Percentiles rank a stretch among this genome's conserved stretches.
Evolutionary conservation across 2,797 vertebrate genomes (phyloP).

Genomic region (Mormyrops boulengeri): DNA sequence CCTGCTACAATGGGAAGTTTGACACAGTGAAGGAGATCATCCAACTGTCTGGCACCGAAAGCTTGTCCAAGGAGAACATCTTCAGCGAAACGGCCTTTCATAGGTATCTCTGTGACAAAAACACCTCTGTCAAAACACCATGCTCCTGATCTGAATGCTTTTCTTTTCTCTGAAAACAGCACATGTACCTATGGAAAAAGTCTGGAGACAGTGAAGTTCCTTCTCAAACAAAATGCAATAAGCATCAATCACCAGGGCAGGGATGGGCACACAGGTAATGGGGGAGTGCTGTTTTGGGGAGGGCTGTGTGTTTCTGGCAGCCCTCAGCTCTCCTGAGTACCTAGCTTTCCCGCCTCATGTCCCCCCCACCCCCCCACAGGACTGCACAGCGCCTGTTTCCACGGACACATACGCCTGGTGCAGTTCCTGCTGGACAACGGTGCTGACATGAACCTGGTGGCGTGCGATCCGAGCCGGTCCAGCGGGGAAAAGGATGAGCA

Average conservation of each 20-base stretch:
- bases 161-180: slow-evolving; percentile 44
- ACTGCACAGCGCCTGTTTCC: slow-evolving; percentile 87
- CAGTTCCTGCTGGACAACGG: slow-evolving; percentile 87
- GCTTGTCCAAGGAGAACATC: slow-evolving; percentile 90
- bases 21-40: slow-evolving; percentile 80
- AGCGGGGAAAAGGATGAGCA: slow-evolving; percentile 96
- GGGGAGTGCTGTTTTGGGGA: not conserved
- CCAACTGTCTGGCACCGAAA: slow-evolving; percentile 79
- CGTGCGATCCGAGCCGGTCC: slow-evolving; percentile 90
- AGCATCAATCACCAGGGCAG: slow-evolving; percentile 89
- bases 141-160: not conserved
- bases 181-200: slow-evolving; percentile 89
- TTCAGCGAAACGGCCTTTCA: slow-evolving; percentile 94
- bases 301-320: not conserved
- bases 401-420: slow-evolving; percentile 86
- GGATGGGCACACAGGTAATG: slow-evolving; percentile 82
- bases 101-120: slow-evolving; percentile 66
- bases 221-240: slow-evolving; percentile 80
- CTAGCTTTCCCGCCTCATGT: not conserved
- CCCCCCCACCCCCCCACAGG: slow-evolving; percentile 51
- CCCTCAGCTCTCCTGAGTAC: not conserved
- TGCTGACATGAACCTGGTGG: slow-evolving; percentile 95
- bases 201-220: slow-evolving; percentile 84
- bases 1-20: slow-evolving; percentile 84
- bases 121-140: not conserved